Evolutionary conservation across 2,888 invertebrate genomes (phyloP).

Genomic region (Leucozona laternaria): DNA sequence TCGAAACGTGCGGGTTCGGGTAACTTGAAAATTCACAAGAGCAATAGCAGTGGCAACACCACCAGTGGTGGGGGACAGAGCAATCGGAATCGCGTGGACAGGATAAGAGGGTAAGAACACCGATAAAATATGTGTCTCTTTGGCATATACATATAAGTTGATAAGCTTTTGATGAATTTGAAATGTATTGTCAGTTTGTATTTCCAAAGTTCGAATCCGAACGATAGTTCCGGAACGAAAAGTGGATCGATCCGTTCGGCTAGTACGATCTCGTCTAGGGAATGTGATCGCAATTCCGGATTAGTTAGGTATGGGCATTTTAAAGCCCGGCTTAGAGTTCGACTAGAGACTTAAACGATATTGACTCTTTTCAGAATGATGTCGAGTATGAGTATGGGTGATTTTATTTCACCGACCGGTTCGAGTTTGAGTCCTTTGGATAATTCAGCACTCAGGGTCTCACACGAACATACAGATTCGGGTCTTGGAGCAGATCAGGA

Average conservation of each 20-base stretch:
- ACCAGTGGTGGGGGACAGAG: slow-evolving; percentile 81
- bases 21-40: slow-evolving; percentile 83
- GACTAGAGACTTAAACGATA: neutral
- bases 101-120: slow-evolving; percentile 83
- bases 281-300: slow-evolving; percentile 85
- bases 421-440: slow-evolving; percentile 83
- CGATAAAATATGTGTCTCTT: slow-evolving; percentile 41
- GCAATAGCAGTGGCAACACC: slow-evolving; percentile 82
- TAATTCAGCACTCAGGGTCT: slow-evolving; percentile 85
- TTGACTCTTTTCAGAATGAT: slow-evolving; percentile 81
- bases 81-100: slow-evolving; percentile 83
- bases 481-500: slow-evolving; percentile 91
- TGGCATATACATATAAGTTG: slow-evolving; percentile 56
- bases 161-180: slow-evolving; percentile 72
- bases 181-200: slow-evolving; percentile 80
- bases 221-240: slow-evolving; percentile 82
- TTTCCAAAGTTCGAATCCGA: slow-evolving; percentile 83
- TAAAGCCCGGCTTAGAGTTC: slow-evolving; percentile 19
- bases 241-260: slow-evolving; percentile 87
- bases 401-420: slow-evolving; percentile 83
- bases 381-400: slow-evolving; percentile 84
- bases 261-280: slow-evolving; percentile 86
- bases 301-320: slow-evolving; percentile 81
- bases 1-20: slow-evolving; percentile 82
- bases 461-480: slow-evolving; percentile 91